Base-by-base conservation (phyloP, 2,888 invertebrate species). In the Ashinkailepas kermadecensis region DNA sequence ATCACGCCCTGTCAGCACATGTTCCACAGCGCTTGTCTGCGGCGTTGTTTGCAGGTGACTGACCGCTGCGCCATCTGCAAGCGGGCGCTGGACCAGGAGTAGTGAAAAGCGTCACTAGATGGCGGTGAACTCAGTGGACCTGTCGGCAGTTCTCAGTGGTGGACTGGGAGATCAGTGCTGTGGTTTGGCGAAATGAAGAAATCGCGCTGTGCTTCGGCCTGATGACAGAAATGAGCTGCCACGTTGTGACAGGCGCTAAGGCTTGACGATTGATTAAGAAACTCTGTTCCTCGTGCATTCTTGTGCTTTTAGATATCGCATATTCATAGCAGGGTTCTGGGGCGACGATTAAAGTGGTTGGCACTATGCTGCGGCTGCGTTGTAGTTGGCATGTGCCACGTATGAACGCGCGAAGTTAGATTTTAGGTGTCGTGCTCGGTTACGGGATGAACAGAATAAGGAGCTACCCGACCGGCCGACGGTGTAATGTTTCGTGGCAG, bases 1-100 rank as follows among this genome's bases (percentile, higher is more conserved):
- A 91, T 93, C 15, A 94, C 94, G 0, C 93, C 93, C 0, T 94
- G 94, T 86, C 92, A 92, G 81, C 94, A 94, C 86, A 90, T 92
- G 86, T 94, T 94, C 87, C 94, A 94, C 86, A 93, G 93, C 0
- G 92, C 92, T 86, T 94, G 94, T 86, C 88, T 94, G 54, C 88
- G 93, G 83, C 90, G 91, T 84, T 94, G 93, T 86, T 89, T 94
- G n/a, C 92, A 92, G 84, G 89, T 90, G 21, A 91, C 91, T 9
- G 90, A 92, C 84, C 89, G 90, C 84, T 94, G 94, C 86, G 94
- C 94, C 0, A 92, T 94, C 86, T 94, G 94, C 87, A 70, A 70
- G 8, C 70, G 70, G 6, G 70, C 9, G 0, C 70, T 70, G 70
- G 13, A 70, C 70, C 39, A 12, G 9, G 70, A 25, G 70, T 70